phyloP scores from a whole-genome alignment of 2,888 invertebrate species.

The Blastobasis lacticolella region DNA sequence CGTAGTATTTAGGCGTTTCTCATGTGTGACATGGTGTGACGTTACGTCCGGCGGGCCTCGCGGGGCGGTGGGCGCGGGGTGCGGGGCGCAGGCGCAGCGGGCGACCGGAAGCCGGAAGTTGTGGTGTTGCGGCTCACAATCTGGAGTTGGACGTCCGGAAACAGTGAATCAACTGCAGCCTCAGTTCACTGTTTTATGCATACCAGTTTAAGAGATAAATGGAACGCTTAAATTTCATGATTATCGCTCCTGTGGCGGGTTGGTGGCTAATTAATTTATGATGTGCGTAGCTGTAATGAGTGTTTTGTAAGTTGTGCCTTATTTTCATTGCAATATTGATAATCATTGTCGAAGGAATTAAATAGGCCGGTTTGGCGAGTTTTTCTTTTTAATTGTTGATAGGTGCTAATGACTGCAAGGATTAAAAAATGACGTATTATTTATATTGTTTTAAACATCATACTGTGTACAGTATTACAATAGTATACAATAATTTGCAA shows the following conservation, averaged over 20 bases:
- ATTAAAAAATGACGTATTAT: no score
- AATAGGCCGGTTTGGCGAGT: no score
- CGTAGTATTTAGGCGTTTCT: no score
- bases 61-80: conserved; percentile 56
- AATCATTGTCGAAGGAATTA: no score
- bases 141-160: conserved; percentile 69
- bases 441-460: no score
- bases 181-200: conserved; percentile 59
- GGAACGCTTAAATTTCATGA: conserved; percentile 40
- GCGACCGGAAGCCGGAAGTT: conserved; percentile 67
- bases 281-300: no score
- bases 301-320: no score
- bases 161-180: conserved; percentile 69
- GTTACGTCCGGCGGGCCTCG: conserved; percentile 35
- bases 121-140: conserved; percentile 69
- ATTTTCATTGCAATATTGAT: no score
- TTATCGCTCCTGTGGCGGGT: conserved; percentile 1
- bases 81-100: conserved; percentile 57
- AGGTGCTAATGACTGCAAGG: no score
- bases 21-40: conserved; percentile 40
- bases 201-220: conserved; percentile 58
- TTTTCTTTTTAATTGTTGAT: no score
- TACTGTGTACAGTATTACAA: no score
- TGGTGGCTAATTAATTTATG: background rate
- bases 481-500: no score